Percentiles rank a stretch among this genome's conserved stretches.
phyloP scores from a whole-genome alignment of 1,140 invertebrate species.

The fruit fly (Drosophila melanogaster) region Release_6_plus_ISO1_MT NT_033777.3:20387501-20388000 shows the following conservation, averaged over 20 bases:
- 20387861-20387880: constrained; percentile 33
- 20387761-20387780: constrained; percentile 25
- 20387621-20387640: constrained; percentile 85
- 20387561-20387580: constrained; percentile 95
- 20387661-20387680: too few relatives aligned
- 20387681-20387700: too few relatives aligned
- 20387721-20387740: too few relatives aligned
- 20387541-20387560: constrained; percentile 91
- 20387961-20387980: constrained; percentile 52
- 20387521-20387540: constrained; percentile 93
- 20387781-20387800: constrained; percentile 37
- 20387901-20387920: constrained; percentile 8
- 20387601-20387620: constrained; percentile 94
- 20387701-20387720: too few relatives aligned
- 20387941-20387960: constrained; percentile 67
- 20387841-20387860: constrained; percentile 5
- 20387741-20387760: neutral
- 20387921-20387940: constrained; percentile 40
- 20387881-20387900: constrained; percentile 57
- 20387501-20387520: constrained; percentile 92
- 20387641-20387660: neutral
- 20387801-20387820: constrained; percentile 19
- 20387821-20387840: constrained; percentile 3
- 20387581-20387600: constrained; percentile 94
- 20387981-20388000: constrained; percentile 78